These are phyloP conservation scores for Silurus glanis DNA, from an alignment of 2,113 vertebrate species.

Conservation along the genomic window DNA sequence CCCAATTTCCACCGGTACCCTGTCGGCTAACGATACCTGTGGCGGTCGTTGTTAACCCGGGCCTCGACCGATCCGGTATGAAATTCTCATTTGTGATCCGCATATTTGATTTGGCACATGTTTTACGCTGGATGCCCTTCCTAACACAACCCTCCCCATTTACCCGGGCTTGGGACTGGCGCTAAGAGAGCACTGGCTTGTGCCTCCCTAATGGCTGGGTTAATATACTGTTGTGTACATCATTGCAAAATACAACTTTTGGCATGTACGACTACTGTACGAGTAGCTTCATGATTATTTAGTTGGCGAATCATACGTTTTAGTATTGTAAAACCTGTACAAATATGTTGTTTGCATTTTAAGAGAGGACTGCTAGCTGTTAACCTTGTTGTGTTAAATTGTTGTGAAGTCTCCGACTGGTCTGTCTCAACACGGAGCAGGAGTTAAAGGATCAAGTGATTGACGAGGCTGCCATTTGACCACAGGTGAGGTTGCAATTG, in stretches of 20 bases:
- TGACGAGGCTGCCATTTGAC: conserved; percentile 42
- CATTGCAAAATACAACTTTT: background rate
- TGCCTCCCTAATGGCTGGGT: no score
- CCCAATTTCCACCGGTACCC: no score
- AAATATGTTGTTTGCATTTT: background rate
- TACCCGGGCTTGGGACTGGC: no score
- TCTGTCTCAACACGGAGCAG: background rate
- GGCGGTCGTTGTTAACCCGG: no score
- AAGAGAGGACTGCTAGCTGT: background rate
- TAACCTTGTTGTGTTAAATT: background rate
- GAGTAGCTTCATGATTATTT: background rate
- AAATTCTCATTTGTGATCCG: no score
- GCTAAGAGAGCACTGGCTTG: no score
- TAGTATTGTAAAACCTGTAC: background rate
- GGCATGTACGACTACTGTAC: background rate
- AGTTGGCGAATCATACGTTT: background rate
- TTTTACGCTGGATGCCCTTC: no score
- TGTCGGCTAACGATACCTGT: no score
- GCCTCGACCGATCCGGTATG: no score
- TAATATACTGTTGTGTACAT: background rate
- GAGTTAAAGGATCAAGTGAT: conserved; percentile 25
- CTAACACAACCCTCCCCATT: no score
- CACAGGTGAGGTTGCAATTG: conserved; percentile 46
- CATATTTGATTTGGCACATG: no score
- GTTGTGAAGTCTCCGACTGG: background rate